Evolutionary conservation across 2,113 vertebrate species (phyloP), one percentile per base, ranked within the genome.

Genomic region (Myiopsitta monachus): DNA sequence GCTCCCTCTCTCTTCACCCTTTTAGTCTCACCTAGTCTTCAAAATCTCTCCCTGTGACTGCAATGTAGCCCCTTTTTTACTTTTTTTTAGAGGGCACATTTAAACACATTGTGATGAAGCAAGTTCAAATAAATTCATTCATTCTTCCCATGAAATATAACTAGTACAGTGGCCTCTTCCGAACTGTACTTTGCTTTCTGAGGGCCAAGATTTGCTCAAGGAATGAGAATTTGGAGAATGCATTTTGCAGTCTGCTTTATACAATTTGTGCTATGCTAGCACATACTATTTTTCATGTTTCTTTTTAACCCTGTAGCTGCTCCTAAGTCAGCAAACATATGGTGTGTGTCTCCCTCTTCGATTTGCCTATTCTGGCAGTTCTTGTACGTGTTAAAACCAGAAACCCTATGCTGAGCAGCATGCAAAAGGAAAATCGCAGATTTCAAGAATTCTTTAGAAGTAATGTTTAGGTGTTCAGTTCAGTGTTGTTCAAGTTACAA

Each of bases 201-300:
- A 95, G 24, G 89, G 83, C 7, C 9, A 83, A 93, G 64, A 51
- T 75, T 94, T 73, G 26, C 43, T 86, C 52, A 67, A 96, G 67
- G 73, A 61, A n/a, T 52, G 49, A 95, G 69, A 69, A 84, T 83
- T 4, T 36, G 28, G 41, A 79, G 18, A 36, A 67, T 57, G 59
- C 49, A 80, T 92, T 95, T 94, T 91, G 17, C 62, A 96, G 88
- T 43, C 27, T 88, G 11, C 62, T 68, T 91, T 62, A 80, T 33
- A 61, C 8, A 82, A 22, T 12, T 92, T 66, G n/a, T 81, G 46
- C 73, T 69, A 46, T 49, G 38, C 41, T 30, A 33, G 31, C 38
- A 75, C 14, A 61, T 73, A 83, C 64, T 61, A 62, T 95, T 85
- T 95, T 92, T 51, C 38, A 46, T 18, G 61, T 54, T 69, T 76